A percentile compares a stretch with the other conserved stretches of the same genome.
Evolutionary conservation across 2,113 vertebrate species (phyloP).

Genomic region (Festucalex cinctus): DNA sequence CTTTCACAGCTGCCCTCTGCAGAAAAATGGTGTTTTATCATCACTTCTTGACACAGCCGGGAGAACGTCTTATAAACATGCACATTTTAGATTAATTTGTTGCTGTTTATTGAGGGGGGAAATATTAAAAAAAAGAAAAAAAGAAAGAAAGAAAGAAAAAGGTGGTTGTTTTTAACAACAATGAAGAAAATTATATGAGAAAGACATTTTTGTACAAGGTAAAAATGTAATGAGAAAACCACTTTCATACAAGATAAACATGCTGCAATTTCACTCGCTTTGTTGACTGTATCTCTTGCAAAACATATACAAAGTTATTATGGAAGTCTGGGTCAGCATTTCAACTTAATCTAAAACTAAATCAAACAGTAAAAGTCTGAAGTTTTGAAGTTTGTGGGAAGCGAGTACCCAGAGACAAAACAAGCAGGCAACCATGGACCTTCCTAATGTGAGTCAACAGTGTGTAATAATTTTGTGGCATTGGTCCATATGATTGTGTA

Average conservation of each 20-base stretch:
- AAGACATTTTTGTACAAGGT: conserved; percentile 1
- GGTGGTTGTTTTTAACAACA: conserved; percentile 11
- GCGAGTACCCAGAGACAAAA: not conserved
- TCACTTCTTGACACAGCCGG: conserved; percentile 44
- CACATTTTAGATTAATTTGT: conserved; percentile 50
- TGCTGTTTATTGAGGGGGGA: not conserved
- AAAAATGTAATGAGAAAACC: too few species aligned
- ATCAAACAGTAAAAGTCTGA: not conserved
- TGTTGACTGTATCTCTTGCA: not conserved
- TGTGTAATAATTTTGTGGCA: too few species aligned
- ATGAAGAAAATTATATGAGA: conserved; percentile 2
- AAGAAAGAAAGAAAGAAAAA: conserved; percentile 11
- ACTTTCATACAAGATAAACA: conserved; percentile 1
- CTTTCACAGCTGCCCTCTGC: conserved; percentile 58
- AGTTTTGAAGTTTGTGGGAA: not conserved
- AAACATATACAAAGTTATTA: conserved; percentile 17
- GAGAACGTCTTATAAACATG: conserved; percentile 47
- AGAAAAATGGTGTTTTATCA: conserved; percentile 61
- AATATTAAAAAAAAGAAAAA: too few species aligned
- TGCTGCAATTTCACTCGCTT: not conserved
- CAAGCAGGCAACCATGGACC: not conserved
- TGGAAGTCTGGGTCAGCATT: conserved; percentile 15
- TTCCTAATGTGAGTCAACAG: not conserved
- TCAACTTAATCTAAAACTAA: not conserved
- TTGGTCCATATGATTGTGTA: too few species aligned